Conservation (phyloP, 2,888 invertebrate genomes). For the Hartigia nigra region DNA sequence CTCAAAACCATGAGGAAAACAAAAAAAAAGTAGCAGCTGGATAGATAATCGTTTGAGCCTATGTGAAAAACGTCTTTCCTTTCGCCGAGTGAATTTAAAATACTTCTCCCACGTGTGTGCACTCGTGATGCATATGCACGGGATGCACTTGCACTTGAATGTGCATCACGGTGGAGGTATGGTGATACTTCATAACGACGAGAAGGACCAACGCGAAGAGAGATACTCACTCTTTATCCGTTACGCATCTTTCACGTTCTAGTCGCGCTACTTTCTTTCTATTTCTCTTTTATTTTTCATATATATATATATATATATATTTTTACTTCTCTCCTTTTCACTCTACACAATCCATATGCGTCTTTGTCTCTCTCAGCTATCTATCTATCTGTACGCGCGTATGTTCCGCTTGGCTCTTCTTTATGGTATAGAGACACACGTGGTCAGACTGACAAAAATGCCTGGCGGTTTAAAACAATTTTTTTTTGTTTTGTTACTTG, state of each 20-base stretch:
- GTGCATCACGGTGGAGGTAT: slow-evolving; percentile 7
- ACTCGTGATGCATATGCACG: neutral
- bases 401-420: neutral
- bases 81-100: neutral
- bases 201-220: slow-evolving; percentile 21
- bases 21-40: neutral
- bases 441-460: slow-evolving; percentile 60
- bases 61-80: neutral
- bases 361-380: neutral
- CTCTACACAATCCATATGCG: neutral
- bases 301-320: no score
- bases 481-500: neutral
- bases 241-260: neutral
- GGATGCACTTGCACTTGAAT: slow-evolving; percentile 6
- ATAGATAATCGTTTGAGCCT: neutral
- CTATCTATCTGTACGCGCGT: neutral
- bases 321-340: neutral
- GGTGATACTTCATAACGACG: neutral
- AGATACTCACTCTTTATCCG: neutral
- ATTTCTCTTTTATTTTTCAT: neutral
- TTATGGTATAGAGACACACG: slow-evolving; percentile 43
- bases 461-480: slow-evolving; percentile 17
- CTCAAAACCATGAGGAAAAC: neutral
- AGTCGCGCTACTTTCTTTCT: neutral
- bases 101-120: neutral